Evolutionary conservation across 2,888 invertebrate genomes (phyloP).

Genomic region (Mesodorylaimus sp.): DNA sequence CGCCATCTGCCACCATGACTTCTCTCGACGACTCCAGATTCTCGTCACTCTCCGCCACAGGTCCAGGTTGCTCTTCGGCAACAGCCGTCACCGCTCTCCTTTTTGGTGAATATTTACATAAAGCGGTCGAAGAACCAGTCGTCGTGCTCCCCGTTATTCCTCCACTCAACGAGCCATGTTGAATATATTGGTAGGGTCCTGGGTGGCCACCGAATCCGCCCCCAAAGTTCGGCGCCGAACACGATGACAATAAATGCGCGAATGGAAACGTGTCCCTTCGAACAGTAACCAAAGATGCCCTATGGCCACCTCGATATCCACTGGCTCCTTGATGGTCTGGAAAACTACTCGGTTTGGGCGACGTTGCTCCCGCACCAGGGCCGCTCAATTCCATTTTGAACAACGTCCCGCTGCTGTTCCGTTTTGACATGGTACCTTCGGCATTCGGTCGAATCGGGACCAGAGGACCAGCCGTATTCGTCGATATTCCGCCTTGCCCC

Average conservation of each 20-base stretch:
- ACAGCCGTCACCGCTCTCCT: background rate
- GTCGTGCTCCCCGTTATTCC: too few species aligned
- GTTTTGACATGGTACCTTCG: background rate
- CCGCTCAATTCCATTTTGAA: slow-evolving; percentile 5
- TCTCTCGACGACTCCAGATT: background rate
- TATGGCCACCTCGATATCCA: background rate
- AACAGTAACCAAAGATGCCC: background rate
- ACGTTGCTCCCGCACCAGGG: background rate
- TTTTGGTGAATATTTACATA: background rate
- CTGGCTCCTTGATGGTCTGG: too few species aligned
- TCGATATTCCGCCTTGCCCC: too few species aligned
- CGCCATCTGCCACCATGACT: background rate
- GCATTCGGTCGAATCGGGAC: too few species aligned
- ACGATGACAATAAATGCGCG: background rate
- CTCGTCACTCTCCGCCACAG: background rate
- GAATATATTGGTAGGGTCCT: background rate
- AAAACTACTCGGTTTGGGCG: background rate
- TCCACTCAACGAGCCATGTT: background rate
- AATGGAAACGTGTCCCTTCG: background rate
- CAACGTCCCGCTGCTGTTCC: background rate
- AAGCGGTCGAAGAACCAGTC: background rate
- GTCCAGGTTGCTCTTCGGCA: background rate
- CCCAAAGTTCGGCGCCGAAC: too few species aligned
- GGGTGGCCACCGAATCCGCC: background rate
- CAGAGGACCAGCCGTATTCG: too few species aligned